phyloP scores from a whole-genome alignment of 2,888 invertebrate genomes.

The Polylopha cassiicola region DNA sequence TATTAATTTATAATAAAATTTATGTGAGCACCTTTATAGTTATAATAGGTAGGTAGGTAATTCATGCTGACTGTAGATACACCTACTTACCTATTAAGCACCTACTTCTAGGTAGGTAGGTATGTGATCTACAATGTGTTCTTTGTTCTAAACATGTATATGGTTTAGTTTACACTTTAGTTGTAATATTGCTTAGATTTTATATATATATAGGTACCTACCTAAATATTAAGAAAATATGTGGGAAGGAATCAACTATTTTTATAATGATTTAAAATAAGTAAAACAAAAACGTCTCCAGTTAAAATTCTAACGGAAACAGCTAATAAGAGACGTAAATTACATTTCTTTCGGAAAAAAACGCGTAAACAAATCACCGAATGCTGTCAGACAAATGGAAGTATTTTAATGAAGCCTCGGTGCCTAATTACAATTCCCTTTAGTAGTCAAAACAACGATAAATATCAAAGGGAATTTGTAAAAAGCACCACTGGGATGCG shows the following conservation, averaged over 20 bases:
- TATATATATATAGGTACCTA: constrained; percentile 8
- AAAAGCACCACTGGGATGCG: constrained; percentile 46
- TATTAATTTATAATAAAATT: too few relatives aligned
- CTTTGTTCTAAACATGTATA: too few relatives aligned
- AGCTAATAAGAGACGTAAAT: constrained; percentile 17
- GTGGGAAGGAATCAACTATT: constrained; percentile 7
- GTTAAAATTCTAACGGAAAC: constrained; percentile 12
- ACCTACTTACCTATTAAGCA: too few relatives aligned
- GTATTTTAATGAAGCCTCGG: constrained; percentile 66
- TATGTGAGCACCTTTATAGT: too few relatives aligned
- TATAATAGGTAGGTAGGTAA: too few relatives aligned
- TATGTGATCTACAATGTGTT: too few relatives aligned
- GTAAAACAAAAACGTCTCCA: constrained; percentile 3
- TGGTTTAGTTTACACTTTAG: too few relatives aligned
- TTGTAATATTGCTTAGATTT: too few relatives aligned
- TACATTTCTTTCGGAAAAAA: constrained; percentile 38
- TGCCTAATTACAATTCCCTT: constrained; percentile 58
- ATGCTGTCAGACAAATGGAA: too few relatives aligned
- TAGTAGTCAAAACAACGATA: constrained; percentile 44
- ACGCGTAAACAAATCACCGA: constrained; percentile 58
- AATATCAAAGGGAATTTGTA: constrained; percentile 48
- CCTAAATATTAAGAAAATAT: neutral
- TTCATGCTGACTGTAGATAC: too few relatives aligned
- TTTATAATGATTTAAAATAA: constrained; percentile 1
- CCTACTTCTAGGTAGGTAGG: too few relatives aligned